A percentile compares a stretch with the other conserved stretches of the same genome.
phyloP scores from a whole-genome alignment of 2,113 vertebrate genomes.

The Rostratula benghalensis region DNA sequence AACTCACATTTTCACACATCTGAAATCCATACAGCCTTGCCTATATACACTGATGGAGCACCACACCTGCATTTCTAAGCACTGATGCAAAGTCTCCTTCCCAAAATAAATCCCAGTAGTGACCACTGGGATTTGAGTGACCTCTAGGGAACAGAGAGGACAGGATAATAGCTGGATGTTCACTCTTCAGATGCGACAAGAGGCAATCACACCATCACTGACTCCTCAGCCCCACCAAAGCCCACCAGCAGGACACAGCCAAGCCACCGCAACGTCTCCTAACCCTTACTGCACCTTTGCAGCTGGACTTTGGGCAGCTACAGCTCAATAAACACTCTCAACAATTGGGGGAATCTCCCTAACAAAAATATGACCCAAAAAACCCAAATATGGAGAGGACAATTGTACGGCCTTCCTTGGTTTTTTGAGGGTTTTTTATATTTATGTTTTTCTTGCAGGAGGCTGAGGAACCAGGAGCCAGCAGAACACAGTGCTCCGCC shows the following conservation, averaged over 20 bases:
- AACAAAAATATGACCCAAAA: not conserved
- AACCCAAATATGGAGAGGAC: not conserved
- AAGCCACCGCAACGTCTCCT: constrained; percentile 31
- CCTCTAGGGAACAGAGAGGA: constrained; percentile 48
- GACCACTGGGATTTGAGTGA: constrained; percentile 68
- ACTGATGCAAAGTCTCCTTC: constrained; percentile 51
- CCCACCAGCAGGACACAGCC: not conserved
- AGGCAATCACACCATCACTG: constrained; percentile 31
- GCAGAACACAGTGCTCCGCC: not conserved
- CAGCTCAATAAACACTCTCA: not conserved
- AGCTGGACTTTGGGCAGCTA: not conserved
- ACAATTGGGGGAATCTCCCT: not conserved
- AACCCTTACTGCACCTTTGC: not conserved
- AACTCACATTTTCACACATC: constrained; percentile 7
- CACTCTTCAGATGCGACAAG: constrained; percentile 24
- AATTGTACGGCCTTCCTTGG: not conserved
- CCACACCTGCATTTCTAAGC: constrained; percentile 18
- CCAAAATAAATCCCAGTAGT: constrained; percentile 66
- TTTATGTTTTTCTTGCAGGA: not conserved
- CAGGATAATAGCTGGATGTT: constrained; percentile 50
- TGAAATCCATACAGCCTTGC: constrained; percentile 57
- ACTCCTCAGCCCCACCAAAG: constrained; percentile 4
- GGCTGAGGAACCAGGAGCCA: not conserved
- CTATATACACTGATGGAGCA: constrained; percentile 39
- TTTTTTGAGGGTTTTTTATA: not conserved